Base-by-base conservation (phyloP, 2,888 invertebrate genomes). In the Acrobasis repandana region DNA sequence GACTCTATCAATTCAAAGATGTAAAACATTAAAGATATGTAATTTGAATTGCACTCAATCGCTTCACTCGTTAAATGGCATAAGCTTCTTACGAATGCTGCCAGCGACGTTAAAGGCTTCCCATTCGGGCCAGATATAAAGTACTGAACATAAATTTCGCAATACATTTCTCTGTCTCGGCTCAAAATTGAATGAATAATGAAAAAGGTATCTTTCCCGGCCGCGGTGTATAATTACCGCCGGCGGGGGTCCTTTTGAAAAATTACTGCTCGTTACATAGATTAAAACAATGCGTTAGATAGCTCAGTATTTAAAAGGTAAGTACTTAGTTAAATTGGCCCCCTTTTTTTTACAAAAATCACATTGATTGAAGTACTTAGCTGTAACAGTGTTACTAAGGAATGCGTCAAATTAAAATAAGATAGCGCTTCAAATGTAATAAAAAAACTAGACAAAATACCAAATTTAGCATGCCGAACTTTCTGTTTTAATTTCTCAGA, bases 141-240 rank as follows among this genome's bases (percentile, higher is more conserved):
- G 43, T 16, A 46, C 48, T n/a, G 47, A 48, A 47, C 46, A 48
- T 47, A 57, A 57, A 47, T 46, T 56, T 46, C 3, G 47, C 56
- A 10, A 57, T 34, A 34, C 56, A 34, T 57, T 47, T 57, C 57
- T 47, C 16, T 47, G 33, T 28, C 33, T 56, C 15, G 46, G 28
- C 46, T 56, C 28, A 56, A 46, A 56, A 56, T 28, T 33, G 46
- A 56, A 56, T 48, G 48, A 57, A 48, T 57, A 48, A 33, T 57
- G 57, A 57, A 28, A 47, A 47, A 47, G 15, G 15, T 48, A 33
- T 47, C 46, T 57, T 57, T 56, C 15, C 28, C 8, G 48, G 15
- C 15, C 43, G 28, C n/a, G 18, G 28, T 34, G 16, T 16, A 57
- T 57, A 57, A 57, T 57, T 57, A 57, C 47, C 8, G 33, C 46